Evolutionary conservation across 2,797 vertebrate species (phyloP).

Genomic region (Oreortyx pictus): DNA sequence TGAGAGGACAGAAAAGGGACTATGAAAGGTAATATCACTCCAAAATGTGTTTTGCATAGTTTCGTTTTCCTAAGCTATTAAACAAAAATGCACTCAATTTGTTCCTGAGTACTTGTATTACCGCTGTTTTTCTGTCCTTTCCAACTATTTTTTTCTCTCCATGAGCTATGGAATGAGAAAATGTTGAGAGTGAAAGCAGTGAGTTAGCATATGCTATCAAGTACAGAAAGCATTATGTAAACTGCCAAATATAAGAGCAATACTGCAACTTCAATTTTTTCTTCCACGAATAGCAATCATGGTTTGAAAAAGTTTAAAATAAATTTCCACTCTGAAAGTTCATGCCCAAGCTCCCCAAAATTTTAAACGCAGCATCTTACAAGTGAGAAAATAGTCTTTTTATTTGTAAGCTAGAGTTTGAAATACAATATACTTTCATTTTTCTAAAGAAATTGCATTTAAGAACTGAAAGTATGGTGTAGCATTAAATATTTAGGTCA

Average conservation of each 20-base stretch:
- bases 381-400: conserved; percentile 29
- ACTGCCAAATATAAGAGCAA: neutral
- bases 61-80: neutral
- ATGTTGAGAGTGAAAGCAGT: neutral
- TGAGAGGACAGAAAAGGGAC: neutral
- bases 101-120: neutral
- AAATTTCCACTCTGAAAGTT: neutral
- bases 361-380: conserved; percentile 38
- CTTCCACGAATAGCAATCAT: neutral
- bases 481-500: neutral
- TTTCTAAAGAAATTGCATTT: conserved; percentile 36
- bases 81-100: neutral
- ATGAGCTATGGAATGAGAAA: neutral
- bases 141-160: neutral
- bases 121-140: neutral
- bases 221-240: neutral
- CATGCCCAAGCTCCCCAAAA: conserved; percentile 43
- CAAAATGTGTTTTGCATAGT: neutral
- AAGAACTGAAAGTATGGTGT: conserved; percentile 11
- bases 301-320: neutral
- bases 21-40: neutral
- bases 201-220: neutral
- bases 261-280: neutral
- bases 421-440: neutral
- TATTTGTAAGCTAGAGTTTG: conserved; percentile 42